Evolutionary conservation across 2,888 invertebrate genomes (phyloP).

Genomic region (Chelonus formosanus): DNA sequence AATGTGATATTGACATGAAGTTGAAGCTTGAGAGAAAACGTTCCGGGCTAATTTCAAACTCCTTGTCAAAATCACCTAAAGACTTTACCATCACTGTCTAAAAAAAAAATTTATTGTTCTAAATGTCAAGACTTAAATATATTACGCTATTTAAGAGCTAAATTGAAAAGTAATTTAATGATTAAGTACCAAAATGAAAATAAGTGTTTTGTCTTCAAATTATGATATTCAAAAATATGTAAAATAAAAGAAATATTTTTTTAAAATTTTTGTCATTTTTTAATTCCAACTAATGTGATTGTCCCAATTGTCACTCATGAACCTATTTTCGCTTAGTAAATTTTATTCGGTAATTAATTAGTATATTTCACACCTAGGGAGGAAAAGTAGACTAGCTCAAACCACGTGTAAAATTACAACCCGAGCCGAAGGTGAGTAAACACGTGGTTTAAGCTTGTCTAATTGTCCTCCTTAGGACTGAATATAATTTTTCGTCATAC

Average conservation of each 20-base stretch:
- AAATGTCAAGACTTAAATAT: constrained; percentile 47
- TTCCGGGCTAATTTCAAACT: constrained; percentile 51
- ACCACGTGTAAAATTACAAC: no score
- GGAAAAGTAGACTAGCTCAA: no score
- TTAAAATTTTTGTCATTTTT: constrained; percentile 12
- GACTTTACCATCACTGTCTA: constrained; percentile 66
- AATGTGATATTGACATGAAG: constrained; percentile 63
- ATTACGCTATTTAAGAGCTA: constrained; percentile 33
- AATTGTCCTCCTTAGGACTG: no score
- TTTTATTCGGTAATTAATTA: no score
- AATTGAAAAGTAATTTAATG: constrained; percentile 35
- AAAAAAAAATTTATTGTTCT: constrained; percentile 45
- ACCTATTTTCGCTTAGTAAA: no score
- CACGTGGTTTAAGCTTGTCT: no score
- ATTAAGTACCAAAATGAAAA: constrained; percentile 25
- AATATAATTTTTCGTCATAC: no score
- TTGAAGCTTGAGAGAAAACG: constrained; percentile 56
- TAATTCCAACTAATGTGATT: no score
- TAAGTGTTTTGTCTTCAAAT: constrained; percentile 40
- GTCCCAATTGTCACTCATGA: no score
- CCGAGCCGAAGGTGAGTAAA: no score
- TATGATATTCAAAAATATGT: constrained; percentile 42
- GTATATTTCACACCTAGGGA: no score
- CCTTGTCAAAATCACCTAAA: constrained; percentile 60
- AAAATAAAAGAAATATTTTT: constrained; percentile 49